Percentiles rank a stretch among this genome's conserved stretches.
Evolutionary conservation across 2,113 vertebrate genomes (phyloP).

Genomic region (Clinocottus analis): DNA sequence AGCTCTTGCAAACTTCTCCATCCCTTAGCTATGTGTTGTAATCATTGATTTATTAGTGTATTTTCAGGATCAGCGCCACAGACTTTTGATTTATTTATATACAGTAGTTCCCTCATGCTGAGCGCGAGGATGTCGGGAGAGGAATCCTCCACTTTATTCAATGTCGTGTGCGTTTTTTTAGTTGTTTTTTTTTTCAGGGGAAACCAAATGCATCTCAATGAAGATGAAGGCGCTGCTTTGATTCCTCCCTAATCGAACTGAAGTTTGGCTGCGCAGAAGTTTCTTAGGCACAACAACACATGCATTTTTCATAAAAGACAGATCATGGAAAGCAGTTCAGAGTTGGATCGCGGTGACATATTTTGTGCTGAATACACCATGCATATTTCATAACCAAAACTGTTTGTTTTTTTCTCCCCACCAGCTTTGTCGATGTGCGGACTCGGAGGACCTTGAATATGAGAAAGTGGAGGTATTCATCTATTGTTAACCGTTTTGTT

Average conservation of each 20-base stretch:
- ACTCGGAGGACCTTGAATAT: slow-evolving; percentile 22
- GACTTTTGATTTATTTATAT: slow-evolving; percentile 51
- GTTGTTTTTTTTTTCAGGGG: neutral
- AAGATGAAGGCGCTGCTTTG: slow-evolving; percentile 56
- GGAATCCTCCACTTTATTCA: slow-evolving; percentile 35
- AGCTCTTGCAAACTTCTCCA: slow-evolving; percentile 35
- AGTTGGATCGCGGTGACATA: slow-evolving; percentile 54
- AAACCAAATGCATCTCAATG: slow-evolving; percentile 36
- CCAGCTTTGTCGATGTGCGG: slow-evolving; percentile 45
- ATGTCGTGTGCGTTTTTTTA: slow-evolving; percentile 12
- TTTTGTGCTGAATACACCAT: slow-evolving; percentile 71
- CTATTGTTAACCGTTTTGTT: slow-evolving; percentile 9
- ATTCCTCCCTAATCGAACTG: slow-evolving; percentile 62
- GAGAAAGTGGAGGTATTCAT: slow-evolving; percentile 34
- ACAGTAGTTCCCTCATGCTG: slow-evolving; percentile 22
- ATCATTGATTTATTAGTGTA: slow-evolving; percentile 49
- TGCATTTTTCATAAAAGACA: slow-evolving; percentile 71
- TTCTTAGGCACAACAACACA: slow-evolving; percentile 59
- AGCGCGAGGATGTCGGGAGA: slow-evolving; percentile 18
- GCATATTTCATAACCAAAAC: slow-evolving; percentile 68
- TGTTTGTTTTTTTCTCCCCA: slow-evolving; percentile 61
- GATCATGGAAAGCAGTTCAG: slow-evolving; percentile 55
- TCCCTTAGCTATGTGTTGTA: slow-evolving; percentile 21
- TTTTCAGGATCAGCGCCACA: slow-evolving; percentile 36
- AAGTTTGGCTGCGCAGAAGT: slow-evolving; percentile 48